These are phyloP conservation scores for Drosophila tanythrix DNA, from an alignment of 2,888 invertebrate species.

Conservation along the genomic window DNA sequence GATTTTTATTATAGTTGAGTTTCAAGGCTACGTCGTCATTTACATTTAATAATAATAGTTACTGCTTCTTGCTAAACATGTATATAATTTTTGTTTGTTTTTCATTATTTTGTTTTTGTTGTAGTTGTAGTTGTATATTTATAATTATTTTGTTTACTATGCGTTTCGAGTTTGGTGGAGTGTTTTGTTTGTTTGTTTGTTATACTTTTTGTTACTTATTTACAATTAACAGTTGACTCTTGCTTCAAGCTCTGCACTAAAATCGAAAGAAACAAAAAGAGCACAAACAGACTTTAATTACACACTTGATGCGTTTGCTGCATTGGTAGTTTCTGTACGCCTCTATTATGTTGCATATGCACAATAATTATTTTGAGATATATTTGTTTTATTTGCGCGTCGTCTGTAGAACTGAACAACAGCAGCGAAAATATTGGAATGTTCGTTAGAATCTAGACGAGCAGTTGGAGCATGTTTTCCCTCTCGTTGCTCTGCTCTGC, in stretches of 20 bases:
- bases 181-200: slow-evolving; percentile 52
- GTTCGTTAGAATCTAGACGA: slow-evolving; percentile 22
- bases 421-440: slow-evolving; percentile 67
- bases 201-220: slow-evolving; percentile 68
- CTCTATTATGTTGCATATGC: neutral
- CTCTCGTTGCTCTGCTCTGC: slow-evolving; percentile 30
- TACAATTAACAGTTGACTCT: slow-evolving; percentile 67
- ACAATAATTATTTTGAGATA: neutral
- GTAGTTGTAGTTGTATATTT: slow-evolving; percentile 36
- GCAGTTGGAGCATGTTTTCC: slow-evolving; percentile 56
- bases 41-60: slow-evolving; percentile 46
- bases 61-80: slow-evolving; percentile 52
- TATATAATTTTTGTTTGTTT: slow-evolving; percentile 51
- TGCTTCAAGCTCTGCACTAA: slow-evolving; percentile 60
- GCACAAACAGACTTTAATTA: slow-evolving; percentile 8
- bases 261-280: slow-evolving; percentile 25
- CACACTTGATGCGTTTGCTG: neutral
- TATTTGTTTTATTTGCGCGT: slow-evolving; percentile 10
- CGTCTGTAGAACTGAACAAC: slow-evolving; percentile 45
- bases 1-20: slow-evolving; percentile 15
- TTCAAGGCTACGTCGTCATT: slow-evolving; percentile 53
- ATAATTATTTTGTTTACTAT: slow-evolving; percentile 43
- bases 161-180: slow-evolving; percentile 63
- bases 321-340: neutral
- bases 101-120: slow-evolving; percentile 11